These are phyloP conservation scores for Hiodon alosoides DNA, from an alignment of 2,113 vertebrate species.

Conservation along the genomic window DNA sequence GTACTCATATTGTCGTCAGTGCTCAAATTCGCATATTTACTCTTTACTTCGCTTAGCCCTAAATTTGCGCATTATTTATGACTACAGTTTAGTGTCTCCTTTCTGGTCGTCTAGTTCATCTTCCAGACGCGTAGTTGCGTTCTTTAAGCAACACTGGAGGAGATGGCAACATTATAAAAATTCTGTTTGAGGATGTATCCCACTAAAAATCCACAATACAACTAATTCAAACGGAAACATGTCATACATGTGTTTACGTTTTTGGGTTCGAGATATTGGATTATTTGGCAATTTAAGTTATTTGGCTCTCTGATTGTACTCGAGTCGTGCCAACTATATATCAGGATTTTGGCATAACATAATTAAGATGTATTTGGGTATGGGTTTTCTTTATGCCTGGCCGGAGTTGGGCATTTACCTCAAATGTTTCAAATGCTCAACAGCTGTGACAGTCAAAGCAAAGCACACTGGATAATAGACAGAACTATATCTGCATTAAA, in stretches of 20 bases:
- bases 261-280: no score
- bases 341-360: slow-evolving; percentile 14
- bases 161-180: not conserved
- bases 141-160: no score
- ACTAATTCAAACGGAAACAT: slow-evolving; percentile 8
- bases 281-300: slow-evolving; percentile 4
- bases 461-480: slow-evolving; percentile 19
- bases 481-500: slow-evolving; percentile 14
- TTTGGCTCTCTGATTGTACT: not conserved
- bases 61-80: no score
- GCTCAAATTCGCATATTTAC: no score
- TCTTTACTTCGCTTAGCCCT: no score
- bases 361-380: slow-evolving; percentile 17
- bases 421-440: slow-evolving; percentile 19
- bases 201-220: not conserved
- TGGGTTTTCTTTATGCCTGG: slow-evolving; percentile 16
- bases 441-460: slow-evolving; percentile 21
- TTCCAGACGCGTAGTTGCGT: no score
- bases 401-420: slow-evolving; percentile 4
- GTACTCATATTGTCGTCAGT: no score
- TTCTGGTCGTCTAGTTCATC: not conserved
- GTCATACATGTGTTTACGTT: not conserved
- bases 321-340: slow-evolving; percentile 2
- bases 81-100: no score
- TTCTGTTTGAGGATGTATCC: not conserved